Evolutionary conservation across 1,140 invertebrate species (phyloP).

Genomic region (Dendrolimus punctatus): DNA sequence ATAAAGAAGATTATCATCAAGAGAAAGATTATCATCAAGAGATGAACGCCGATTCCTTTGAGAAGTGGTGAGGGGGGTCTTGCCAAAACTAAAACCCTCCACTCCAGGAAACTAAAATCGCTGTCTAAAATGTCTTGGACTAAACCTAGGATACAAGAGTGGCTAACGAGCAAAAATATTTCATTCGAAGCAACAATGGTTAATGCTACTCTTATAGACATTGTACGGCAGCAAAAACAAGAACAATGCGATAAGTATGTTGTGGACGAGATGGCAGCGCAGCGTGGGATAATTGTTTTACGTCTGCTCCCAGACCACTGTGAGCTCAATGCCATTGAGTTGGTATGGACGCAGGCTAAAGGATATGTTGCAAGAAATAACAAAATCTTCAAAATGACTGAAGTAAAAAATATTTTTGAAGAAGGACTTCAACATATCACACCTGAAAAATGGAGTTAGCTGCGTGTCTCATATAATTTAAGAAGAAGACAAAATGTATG

Average conservation of each 20-base stretch:
- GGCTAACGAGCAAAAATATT: conserved; percentile 1
- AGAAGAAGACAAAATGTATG: conserved; percentile 16
- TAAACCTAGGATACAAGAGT: background rate
- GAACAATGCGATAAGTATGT: background rate
- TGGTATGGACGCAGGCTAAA: conserved; percentile 12
- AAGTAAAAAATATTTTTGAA: conserved; percentile 14
- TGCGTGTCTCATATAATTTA: conserved; percentile 15
- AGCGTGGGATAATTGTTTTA: too few species aligned
- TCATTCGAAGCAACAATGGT: background rate
- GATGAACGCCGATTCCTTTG: conserved; percentile 14
- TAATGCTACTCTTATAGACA: too few species aligned
- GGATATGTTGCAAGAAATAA: conserved; percentile 3
- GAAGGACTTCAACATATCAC: background rate
- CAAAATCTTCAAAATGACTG: conserved; percentile 6
- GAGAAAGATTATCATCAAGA: conserved; percentile 21
- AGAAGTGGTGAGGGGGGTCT: conserved; percentile 17
- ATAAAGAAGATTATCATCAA: conserved; percentile 16
- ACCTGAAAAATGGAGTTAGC: conserved; percentile 7
- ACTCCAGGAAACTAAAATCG: background rate
- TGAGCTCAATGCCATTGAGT: conserved; percentile 13
- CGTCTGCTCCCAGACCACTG: background rate
- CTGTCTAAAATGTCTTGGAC: background rate
- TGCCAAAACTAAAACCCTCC: conserved; percentile 12
- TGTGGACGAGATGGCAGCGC: too few species aligned
- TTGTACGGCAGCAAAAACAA: too few species aligned